Evolutionary conservation across 2,888 invertebrate species (phyloP).

Genomic region (Loripinus fragilis): DNA sequence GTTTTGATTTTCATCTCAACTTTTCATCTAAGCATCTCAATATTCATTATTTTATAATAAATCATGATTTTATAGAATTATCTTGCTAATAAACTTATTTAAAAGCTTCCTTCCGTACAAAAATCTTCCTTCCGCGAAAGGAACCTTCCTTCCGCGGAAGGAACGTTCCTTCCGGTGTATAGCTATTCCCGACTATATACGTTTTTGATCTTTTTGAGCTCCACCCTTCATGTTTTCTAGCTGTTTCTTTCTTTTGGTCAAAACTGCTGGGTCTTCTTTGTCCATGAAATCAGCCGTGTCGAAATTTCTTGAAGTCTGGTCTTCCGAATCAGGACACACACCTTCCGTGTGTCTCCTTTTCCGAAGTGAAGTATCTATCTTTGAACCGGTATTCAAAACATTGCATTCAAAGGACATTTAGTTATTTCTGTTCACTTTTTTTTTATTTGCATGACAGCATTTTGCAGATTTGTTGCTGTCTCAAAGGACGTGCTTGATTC

Average conservation of each 20-base stretch:
- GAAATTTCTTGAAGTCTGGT: constrained; percentile 42
- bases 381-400: constrained; percentile 34
- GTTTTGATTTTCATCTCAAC: too few species aligned
- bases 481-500: too few species aligned
- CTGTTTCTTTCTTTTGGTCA: constrained; percentile 60
- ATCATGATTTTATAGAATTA: too few species aligned
- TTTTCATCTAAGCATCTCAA: too few species aligned
- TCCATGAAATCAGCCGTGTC: constrained; percentile 20
- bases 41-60: too few species aligned
- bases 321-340: constrained; percentile 63
- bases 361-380: constrained; percentile 72
- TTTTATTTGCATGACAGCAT: neutral
- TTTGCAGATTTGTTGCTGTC: too few species aligned
- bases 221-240: constrained; percentile 55
- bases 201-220: constrained; percentile 25
- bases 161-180: too few species aligned
- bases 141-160: too few species aligned
- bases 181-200: constrained; percentile 32
- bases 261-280: constrained; percentile 39
- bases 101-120: too few species aligned
- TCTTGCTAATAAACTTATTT: too few species aligned
- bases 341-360: constrained; percentile 75
- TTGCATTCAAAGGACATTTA: neutral
- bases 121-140: too few species aligned
- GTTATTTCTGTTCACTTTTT: neutral